These are phyloP conservation scores for Hyles euphorbiae DNA, from an alignment of 1,140 invertebrate species.

Conservation along the genomic window DNA sequence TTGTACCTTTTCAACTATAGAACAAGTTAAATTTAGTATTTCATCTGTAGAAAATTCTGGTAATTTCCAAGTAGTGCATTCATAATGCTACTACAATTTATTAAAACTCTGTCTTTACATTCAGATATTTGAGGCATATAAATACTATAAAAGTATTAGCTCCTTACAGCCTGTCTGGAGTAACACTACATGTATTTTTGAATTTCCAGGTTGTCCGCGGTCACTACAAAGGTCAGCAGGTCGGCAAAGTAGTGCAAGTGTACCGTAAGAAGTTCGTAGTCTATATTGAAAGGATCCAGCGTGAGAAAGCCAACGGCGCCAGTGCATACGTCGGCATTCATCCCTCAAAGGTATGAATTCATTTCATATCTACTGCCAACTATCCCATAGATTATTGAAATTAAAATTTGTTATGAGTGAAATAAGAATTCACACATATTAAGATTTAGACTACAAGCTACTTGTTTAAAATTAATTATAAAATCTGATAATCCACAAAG, in stretches of 20 bases:
- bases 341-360: conserved; percentile 91
- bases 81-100: too few relatives aligned
- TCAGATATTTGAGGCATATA: neutral
- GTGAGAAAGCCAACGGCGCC: conserved; percentile 99
- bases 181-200: too few relatives aligned
- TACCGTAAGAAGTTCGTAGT: conserved; percentile 99
- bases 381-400: neutral
- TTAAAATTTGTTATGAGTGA: too few relatives aligned
- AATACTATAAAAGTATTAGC: neutral
- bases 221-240: conserved; percentile 99
- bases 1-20: neutral
- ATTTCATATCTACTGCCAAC: neutral
- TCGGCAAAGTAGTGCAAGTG: conserved; percentile 98
- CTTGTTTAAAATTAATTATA: too few relatives aligned
- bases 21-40: too few relatives aligned
- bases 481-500: too few relatives aligned
- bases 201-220: conserved; percentile 91
- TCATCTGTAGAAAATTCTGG: neutral
- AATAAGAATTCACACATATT: too few relatives aligned
- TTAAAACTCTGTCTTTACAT: too few relatives aligned
- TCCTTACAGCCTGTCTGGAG: neutral
- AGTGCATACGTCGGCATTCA: conserved; percentile 99
- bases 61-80: neutral
- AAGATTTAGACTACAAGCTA: too few relatives aligned
- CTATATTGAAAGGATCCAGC: conserved; percentile 98